Evolutionary conservation across 1,140 invertebrate species (phyloP).

Genomic region (Papilio polyxenes): DNA sequence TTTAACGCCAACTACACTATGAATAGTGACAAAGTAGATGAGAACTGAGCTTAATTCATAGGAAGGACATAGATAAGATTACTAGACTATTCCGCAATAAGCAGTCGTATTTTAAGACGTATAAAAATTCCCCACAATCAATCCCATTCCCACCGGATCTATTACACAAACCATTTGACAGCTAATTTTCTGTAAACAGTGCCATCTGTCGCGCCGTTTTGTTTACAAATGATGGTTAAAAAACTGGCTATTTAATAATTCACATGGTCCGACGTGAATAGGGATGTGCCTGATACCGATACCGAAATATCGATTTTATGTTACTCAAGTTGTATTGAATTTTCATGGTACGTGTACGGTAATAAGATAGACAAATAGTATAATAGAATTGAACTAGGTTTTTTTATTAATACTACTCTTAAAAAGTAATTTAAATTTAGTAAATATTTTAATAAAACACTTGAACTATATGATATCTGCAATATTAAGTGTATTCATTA

Average conservation of each 20-base stretch:
- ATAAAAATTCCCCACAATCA: slow-evolving; percentile 2
- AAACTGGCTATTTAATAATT: slow-evolving; percentile 61
- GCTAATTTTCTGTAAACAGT: slow-evolving; percentile 57
- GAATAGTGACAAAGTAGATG: background rate
- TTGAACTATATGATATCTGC: too few relatives aligned
- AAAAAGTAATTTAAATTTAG: too few relatives aligned
- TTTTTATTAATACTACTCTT: too few relatives aligned
- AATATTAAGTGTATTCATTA: too few relatives aligned
- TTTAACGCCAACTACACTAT: background rate
- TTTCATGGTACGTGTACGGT: too few relatives aligned
- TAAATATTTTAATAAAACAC: too few relatives aligned
- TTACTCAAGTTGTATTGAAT: too few relatives aligned
- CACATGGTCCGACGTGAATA: slow-evolving; percentile 40
- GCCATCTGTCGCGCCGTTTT: slow-evolving; percentile 59
- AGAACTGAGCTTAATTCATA: background rate
- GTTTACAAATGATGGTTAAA: slow-evolving; percentile 55
- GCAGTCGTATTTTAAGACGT: background rate
- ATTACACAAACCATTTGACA: slow-evolving; percentile 57
- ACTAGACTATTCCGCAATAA: background rate
- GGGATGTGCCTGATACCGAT: slow-evolving; percentile 21
- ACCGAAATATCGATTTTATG: background rate
- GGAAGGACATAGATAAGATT: background rate
- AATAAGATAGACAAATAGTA: too few relatives aligned
- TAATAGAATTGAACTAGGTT: too few relatives aligned
- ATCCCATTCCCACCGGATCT: slow-evolving; percentile 33